Conservation (phyloP, 1,140 invertebrate species). For the Philotrypesis tridentata region DNA sequence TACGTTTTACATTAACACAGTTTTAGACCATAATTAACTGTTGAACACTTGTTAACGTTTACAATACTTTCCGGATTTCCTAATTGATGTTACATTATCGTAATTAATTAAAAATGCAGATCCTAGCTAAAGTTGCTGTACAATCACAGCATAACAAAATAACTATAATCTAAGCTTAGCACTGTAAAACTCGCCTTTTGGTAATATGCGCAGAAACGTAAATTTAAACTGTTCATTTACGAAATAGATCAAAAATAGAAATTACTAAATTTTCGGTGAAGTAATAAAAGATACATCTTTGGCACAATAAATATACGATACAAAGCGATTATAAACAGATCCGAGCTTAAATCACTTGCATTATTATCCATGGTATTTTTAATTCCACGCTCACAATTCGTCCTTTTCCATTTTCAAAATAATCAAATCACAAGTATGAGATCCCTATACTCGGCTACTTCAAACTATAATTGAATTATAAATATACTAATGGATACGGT, state of each 20-base stretch:
- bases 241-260: conserved; percentile 13
- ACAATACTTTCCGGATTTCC: background rate
- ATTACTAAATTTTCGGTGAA: conserved; percentile 45
- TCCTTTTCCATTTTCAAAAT: background rate
- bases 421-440: conserved; percentile 11
- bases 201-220: background rate
- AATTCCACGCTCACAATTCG: conserved; percentile 10
- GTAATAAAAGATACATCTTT: conserved; percentile 67
- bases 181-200: conserved; percentile 15
- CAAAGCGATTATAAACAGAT: conserved; percentile 51
- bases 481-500: background rate
- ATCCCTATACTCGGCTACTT: background rate
- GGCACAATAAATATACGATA: conserved; percentile 68
- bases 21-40: background rate
- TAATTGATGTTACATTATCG: background rate
- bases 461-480: background rate
- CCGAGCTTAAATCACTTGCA: conserved; percentile 13
- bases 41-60: background rate
- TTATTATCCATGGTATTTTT: background rate
- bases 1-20: background rate
- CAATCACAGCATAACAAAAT: background rate
- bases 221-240: conserved; percentile 12
- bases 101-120: conserved; percentile 9
- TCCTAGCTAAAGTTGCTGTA: conserved; percentile 11
- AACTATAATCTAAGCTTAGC: conserved; percentile 3